Base-by-base conservation (phyloP, 2,888 invertebrate species). In the Meteorus cinctellus region DNA sequence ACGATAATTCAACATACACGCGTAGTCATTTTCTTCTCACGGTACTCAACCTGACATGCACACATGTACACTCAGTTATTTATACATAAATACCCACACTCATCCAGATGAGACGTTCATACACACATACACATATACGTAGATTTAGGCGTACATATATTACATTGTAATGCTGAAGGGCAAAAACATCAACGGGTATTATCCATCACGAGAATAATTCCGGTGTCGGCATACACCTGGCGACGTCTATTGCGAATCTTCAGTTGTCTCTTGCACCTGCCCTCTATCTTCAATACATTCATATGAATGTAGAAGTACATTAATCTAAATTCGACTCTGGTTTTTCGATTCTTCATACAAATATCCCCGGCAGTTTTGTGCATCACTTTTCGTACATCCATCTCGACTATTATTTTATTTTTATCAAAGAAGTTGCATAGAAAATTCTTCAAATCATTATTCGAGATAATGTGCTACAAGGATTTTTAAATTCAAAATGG, bases 241-340 rank as follows among this genome's bases (percentile, higher is more conserved):
- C 69, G 51, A 55, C 59, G 55, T 48, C 29, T 51, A 34, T 55
- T 29, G 51, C 31, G 19, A 69, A 55, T 69, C 69, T 69, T 31
- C 31, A 19, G 69, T 66, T 51, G 69, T 51, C 27, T 41, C 55
- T 48, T 31, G 59, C 69, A 69, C 69, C 69, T 69, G 69, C 69
- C 8, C 55, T 48, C 48, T 34, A 34, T 41, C 41, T 41, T 41
- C 41, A 41, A 41, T 41, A 41, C 41, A 41, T 41, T 41, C 8
- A 41, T 41, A 41, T 12, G 6, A 41, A 41, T 41, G 8, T 41
- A 41, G 12, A 41, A 12, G 41, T 41, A 41, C 41, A 41, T 41
- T 41, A 41, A 4, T 41, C 41, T 5, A 1, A 41, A 41, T 41
- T 41, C 41, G 6, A 41, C 41, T 41, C 12, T 41, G 41, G 8